phyloP scores from a whole-genome alignment of 2,113 vertebrate species.

The Boleophthalmus pectinirostris region DNA sequence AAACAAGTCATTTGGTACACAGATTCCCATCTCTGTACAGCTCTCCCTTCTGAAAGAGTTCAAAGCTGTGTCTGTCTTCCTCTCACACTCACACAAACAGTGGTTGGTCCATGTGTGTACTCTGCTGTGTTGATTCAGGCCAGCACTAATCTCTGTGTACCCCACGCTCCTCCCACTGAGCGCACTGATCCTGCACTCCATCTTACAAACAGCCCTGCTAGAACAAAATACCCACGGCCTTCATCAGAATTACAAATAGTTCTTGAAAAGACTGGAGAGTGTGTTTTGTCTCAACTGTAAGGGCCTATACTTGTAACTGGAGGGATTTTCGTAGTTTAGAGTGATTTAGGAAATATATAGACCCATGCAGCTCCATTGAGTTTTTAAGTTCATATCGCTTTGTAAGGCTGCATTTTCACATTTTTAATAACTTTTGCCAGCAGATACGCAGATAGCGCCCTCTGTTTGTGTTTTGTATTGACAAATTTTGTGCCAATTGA shows the following conservation, averaged over 20 bases:
- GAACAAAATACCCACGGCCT: neutral
- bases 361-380: too few relatives aligned
- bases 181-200: slow-evolving; percentile 19
- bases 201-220: neutral
- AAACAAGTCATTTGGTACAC: neutral
- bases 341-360: too few relatives aligned
- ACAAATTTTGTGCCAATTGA: too few relatives aligned
- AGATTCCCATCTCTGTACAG: too few relatives aligned
- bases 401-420: too few relatives aligned
- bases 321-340: neutral
- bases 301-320: too few relatives aligned
- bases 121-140: slow-evolving; percentile 17
- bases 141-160: slow-evolving; percentile 13
- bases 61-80: slow-evolving; percentile 6
- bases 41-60: slow-evolving; percentile 15
- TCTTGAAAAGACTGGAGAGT: neutral
- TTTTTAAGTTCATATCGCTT: too few relatives aligned
- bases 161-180: neutral
- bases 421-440: too few relatives aligned
- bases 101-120: slow-evolving; percentile 21
- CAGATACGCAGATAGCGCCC: too few relatives aligned
- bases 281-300: neutral
- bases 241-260: slow-evolving; percentile 5
- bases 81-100: slow-evolving; percentile 37
- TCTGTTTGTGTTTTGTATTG: too few relatives aligned